Base-by-base conservation (phyloP, 1,140 invertebrate genomes). In the Ceratina japonica region DNA sequence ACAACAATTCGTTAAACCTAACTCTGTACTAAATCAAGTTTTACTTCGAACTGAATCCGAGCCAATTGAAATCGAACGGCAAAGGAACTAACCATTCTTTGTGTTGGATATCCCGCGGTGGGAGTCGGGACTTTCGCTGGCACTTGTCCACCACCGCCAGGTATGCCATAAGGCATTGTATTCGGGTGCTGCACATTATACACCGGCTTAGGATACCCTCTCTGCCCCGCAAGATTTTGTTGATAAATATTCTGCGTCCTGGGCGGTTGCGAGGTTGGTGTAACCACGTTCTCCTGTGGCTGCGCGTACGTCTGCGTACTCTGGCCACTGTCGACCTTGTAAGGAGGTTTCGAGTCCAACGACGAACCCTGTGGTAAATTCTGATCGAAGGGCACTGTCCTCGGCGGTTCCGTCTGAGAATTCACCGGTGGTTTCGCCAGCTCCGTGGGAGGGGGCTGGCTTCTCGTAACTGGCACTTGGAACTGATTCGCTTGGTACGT, bases 401-500 rank as follows among this genome's bases (percentile, higher is more conserved):
- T 58, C 0, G 73, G 5, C 15, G 73, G 24, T 49, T 66, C 66
- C 49, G 7, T 22, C 16, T 66, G 62, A 12, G 63, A 44, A 66
- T 59, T 75, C 27, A n/a, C 22, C 37, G 54, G 15, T 2, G 65
- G 62, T 13, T 75, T 22, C 58, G 31, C 66, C 15, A 31, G 31
- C 37, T 44, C 37, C 37, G 10, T 44, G 27, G 54, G 73, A 13
- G 63, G 73, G 7, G 63, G 20, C 31, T 58, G 73, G 24, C 10
- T n/a, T 52, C 58, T 65, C 4, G 31, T 75, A 18, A 31, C 59
- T 66, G 69, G 59, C 16, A 31, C 37, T 72, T 69, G 75, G 3
- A 24, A 70, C n/a, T 77, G 75, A 63, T 52, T 69, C 49, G 63
- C 62, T 18, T 70, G 58, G n/a, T 61, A 58, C 76, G 63, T 71